Base-by-base conservation (phyloP, 1,140 invertebrate species). In the Pseudomyrmex gracilis region DNA sequence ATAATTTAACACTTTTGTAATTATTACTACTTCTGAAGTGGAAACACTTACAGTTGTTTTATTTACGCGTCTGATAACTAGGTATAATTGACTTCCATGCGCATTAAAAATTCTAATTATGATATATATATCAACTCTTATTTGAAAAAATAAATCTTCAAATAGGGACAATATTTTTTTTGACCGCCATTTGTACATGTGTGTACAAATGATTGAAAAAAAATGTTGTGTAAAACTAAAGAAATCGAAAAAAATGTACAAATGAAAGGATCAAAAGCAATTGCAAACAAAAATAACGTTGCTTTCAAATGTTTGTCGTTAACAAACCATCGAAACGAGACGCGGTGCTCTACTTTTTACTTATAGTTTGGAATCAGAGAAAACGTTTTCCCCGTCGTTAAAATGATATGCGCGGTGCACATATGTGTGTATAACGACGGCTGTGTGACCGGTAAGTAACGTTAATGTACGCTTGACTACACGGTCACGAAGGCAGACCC, bases 1-100 rank as follows among this genome's bases (percentile, higher is more conserved):
- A 80, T 88, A 89, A 91, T 91, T 90, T 90, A 66, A 68, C 84
- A 34, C 34, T 34, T 34, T 87, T 87, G 77, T 64, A 85, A 78
- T 85, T 83, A 90, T 89, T 90, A 83, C 83, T 78, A 87, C 77
- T 83, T 80, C 83, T 74, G 85, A 78, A 7, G 86, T 34, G 1
- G 7, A 34, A 4, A 34, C 34, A 34, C 5, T 34, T 34, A 7
- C 4, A 34, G 5, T 34, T 34, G 34, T 34, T 34, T 34, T 7
- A 34, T 34, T 34, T 34, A 34, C 0, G 34, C 7, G 34, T 34
- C 34, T 7, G 34, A 34, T 5, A 34, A 34, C 0, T 34, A 34
- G 7, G 7, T 34, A 1, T 34, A 34, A 34, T 34, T 34, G 5
- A 34, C 34, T 34, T 7, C 5, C 34, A 34, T 7, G 34, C 34